Base-by-base conservation (phyloP, 2,888 invertebrate genomes). In the Pardosa pseudoannulata region DNA sequence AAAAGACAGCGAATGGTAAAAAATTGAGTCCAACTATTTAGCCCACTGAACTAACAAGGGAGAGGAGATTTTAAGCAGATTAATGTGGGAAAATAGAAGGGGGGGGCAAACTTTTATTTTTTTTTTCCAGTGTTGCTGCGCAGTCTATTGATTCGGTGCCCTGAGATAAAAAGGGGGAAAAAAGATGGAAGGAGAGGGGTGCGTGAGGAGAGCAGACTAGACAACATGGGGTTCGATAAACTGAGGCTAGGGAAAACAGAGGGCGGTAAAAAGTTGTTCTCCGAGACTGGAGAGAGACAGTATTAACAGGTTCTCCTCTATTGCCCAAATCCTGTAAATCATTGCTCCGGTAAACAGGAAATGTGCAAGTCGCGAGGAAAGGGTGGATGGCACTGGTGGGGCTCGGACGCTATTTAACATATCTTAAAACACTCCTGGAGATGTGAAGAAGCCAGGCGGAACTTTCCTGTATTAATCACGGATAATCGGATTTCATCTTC, bases 61-160 rank as follows among this genome's bases (percentile, higher is more conserved):
- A n/a, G 32, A 70, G 68, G 39, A 7, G 16, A 70, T 70, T 56
- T 70, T 70, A 70, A 70, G 70, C 70, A 70, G 70, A 70, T 70
- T 70, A 70, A 23, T 41, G 41, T 23, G 41, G 28, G 70, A 39
- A 70, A 41, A 23, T n/a, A n/a, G n/a, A n/a, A n/a, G n/a, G 56
- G 56, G 56, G 23, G 3, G 23, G 3, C 5, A 23, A 23, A 23
- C 19, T 56, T 56, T n/a, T n/a, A n/a, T n/a, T n/a, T n/a, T n/a
- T n/a, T n/a, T n/a, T 23, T 5, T 5, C 23, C 16, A 23, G 56
- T 23, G 16, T 23, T 56, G 56, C 19, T n/a, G 56, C 19, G 27
- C n/a, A n/a, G 41, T 70, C 41, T 39, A 70, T 70, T 70, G 70
- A 70, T 70, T 70, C 32, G 70, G 27, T 9, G 36, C 27, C n/a